Percentiles rank a stretch among this genome's conserved stretches.
Evolutionary conservation across 2,113 vertebrate species (phyloP).

Genomic region (Carettochelys insculpta): DNA sequence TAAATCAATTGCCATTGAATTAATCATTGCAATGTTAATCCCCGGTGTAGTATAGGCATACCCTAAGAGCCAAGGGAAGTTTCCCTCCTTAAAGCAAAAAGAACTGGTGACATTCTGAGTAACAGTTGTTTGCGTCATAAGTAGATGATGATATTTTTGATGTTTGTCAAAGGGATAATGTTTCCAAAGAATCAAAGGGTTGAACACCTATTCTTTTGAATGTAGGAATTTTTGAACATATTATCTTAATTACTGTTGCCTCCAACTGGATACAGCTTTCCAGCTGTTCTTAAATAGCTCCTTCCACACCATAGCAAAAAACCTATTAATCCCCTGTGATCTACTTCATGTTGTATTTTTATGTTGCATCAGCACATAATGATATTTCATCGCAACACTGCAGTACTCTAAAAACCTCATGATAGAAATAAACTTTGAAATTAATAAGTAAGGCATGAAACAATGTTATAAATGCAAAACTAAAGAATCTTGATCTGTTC

Average conservation of each 20-base stretch:
- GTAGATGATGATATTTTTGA: neutral
- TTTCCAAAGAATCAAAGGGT: neutral
- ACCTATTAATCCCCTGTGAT: neutral
- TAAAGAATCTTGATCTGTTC: neutral
- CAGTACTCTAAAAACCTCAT: neutral
- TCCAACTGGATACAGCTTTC: neutral
- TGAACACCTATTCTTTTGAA: neutral
- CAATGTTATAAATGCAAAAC: neutral
- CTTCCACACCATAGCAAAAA: neutral
- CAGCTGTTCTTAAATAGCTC: neutral
- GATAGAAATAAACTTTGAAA: no score
- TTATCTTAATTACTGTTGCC: neutral
- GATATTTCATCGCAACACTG: neutral
- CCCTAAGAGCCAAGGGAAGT: no score
- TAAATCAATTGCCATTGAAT: no score
- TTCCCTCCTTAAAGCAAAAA: neutral
- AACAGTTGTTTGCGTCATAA: neutral
- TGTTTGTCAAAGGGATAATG: neutral
- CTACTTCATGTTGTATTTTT: neutral
- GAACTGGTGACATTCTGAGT: accelerated
- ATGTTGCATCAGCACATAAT: neutral
- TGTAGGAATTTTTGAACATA: neutral
- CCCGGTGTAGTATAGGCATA: no score
- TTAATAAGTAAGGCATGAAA: neutral
- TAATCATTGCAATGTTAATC: no score